Percentiles rank a stretch among this genome's conserved stretches.
These are phyloP conservation scores for Sebastes nivosus DNA, from an alignment of 2,797 vertebrate genomes.

Conservation along the genomic window DNA sequence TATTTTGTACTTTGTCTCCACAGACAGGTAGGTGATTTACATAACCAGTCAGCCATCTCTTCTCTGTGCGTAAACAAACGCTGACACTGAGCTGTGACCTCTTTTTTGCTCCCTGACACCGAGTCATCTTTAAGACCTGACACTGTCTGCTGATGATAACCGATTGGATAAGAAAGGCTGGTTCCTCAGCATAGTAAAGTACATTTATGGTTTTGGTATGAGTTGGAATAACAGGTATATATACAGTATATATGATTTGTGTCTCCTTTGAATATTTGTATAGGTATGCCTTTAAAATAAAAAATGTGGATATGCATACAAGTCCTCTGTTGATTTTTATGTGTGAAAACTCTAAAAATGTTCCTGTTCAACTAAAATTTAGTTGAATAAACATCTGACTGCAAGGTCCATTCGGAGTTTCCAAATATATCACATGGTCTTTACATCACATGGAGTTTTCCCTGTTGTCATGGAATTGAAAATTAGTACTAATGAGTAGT, in stretches of 20 bases:
- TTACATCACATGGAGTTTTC: background rate
- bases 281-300: background rate
- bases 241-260: background rate
- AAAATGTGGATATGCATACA: background rate
- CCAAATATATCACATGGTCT: background rate
- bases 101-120: conserved; percentile 37
- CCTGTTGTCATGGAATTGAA: background rate
- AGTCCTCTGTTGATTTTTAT: background rate
- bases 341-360: background rate
- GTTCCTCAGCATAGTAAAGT: background rate
- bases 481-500: background rate
- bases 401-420: background rate
- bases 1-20: conserved; percentile 5
- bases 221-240: background rate
- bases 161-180: conserved; percentile 5
- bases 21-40: conserved; percentile 40
- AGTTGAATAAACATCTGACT: background rate
- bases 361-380: background rate
- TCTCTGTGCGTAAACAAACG: conserved; percentile 42
- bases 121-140: conserved; percentile 29
- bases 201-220: background rate
- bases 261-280: background rate
- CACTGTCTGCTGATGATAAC: background rate
- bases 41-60: conserved; percentile 21
- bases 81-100: conserved; percentile 51